Percentiles rank a stretch among this genome's conserved stretches.
These are phyloP conservation scores for Sturnus vulgaris DNA, from an alignment of 2,113 vertebrate genomes.

Conservation along the genomic window DNA sequence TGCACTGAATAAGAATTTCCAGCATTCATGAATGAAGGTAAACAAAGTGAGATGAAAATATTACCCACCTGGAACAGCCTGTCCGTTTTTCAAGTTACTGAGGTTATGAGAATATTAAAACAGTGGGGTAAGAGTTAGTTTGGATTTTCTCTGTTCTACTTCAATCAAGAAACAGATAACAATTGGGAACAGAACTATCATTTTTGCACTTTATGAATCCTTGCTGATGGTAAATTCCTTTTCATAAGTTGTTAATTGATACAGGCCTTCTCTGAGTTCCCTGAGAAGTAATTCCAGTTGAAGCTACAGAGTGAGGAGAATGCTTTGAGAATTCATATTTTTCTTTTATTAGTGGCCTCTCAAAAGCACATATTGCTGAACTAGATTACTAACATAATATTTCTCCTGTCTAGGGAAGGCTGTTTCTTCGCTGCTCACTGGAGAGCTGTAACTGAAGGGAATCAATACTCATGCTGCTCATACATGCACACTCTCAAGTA, in stretches of 20 bases:
- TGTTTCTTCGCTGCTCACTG: neutral
- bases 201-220: neutral
- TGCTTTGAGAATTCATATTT: neutral
- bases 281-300: neutral
- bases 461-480: neutral
- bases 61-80: neutral
- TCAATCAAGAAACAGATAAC: neutral
- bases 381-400: neutral
- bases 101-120: neutral
- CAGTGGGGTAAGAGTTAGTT: neutral
- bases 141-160: neutral
- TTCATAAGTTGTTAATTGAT: neutral
- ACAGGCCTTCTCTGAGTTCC: neutral
- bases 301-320: neutral
- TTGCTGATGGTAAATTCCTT: neutral
- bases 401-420: neutral
- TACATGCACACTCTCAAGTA: neutral
- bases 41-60: neutral
- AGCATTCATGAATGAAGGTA: neutral
- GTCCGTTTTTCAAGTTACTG: neutral
- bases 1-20: neutral
- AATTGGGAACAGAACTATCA: fast-evolving
- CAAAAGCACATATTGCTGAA: neutral
- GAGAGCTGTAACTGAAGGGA: neutral
- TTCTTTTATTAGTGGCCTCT: neutral